These are phyloP conservation scores for Brenthis ino DNA, from an alignment of 2,888 invertebrate species.

Conservation along the genomic window DNA sequence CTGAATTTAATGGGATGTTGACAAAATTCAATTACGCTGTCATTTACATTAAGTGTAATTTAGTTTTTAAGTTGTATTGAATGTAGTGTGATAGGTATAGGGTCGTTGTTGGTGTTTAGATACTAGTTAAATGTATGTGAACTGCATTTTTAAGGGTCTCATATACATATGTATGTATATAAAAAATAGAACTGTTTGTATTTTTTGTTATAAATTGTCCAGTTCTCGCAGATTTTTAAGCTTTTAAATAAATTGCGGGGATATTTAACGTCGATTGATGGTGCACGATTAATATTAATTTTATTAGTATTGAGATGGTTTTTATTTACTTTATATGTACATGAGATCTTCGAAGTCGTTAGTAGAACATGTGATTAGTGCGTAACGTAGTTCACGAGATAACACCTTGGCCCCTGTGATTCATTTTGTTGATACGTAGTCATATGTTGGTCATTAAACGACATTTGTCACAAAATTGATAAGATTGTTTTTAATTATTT, in stretches of 20 bases:
- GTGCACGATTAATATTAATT: neutral
- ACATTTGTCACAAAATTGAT: constrained; percentile 60
- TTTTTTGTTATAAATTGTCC: neutral
- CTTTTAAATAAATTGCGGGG: too few species aligned
- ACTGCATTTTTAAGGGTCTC: constrained; percentile 13
- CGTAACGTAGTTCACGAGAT: constrained; percentile 65
- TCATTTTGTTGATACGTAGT: constrained; percentile 75
- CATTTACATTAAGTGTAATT: constrained; percentile 63
- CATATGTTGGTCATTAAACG: constrained; percentile 68
- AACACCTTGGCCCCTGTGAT: constrained; percentile 78
- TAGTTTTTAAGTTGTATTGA: constrained; percentile 55
- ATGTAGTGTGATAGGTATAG: constrained; percentile 42
- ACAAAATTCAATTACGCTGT: constrained; percentile 77
- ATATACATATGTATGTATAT: constrained; percentile 1
- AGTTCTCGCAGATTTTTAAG: too few species aligned
- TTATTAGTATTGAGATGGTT: neutral
- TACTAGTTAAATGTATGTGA: constrained; percentile 20
- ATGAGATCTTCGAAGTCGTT: constrained; percentile 16
- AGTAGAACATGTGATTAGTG: constrained; percentile 55
- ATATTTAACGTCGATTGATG: too few species aligned
- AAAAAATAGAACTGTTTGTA: neutral
- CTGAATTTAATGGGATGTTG: constrained; percentile 75
- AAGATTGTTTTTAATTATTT: constrained; percentile 39
- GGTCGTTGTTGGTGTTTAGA: constrained; percentile 56
- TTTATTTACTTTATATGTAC: neutral